Conservation (phyloP, 2,888 invertebrate genomes). For the Melanostoma mellinum region DNA sequence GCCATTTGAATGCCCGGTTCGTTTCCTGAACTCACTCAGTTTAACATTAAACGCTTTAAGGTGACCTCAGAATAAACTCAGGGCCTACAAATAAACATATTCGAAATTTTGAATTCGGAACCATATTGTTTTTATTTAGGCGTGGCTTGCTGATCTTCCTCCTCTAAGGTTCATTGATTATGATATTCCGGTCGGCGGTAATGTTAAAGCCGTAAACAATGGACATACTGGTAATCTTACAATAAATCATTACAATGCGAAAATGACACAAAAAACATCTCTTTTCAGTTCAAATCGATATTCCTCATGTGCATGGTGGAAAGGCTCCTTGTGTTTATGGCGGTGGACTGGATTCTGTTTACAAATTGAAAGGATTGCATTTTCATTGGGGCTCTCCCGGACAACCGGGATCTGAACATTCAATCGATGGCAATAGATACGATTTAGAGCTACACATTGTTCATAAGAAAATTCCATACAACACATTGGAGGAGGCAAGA, state of each 20-base stretch:
- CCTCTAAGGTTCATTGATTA: constrained; percentile 44
- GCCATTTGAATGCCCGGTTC: too few species aligned
- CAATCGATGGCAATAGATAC: constrained; percentile 72
- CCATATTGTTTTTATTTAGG: constrained; percentile 3
- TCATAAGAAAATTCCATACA: constrained; percentile 68
- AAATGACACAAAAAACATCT: neutral
- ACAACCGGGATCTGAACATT: constrained; percentile 74
- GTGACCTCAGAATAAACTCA: too few species aligned
- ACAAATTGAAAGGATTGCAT: constrained; percentile 68
- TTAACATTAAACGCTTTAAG: too few species aligned
- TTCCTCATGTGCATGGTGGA: constrained; percentile 26
- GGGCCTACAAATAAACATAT: too few species aligned
- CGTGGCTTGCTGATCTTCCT: constrained; percentile 27
- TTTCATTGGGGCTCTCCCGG: constrained; percentile 75
- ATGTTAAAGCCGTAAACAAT: constrained; percentile 52
- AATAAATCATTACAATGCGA: too few species aligned
- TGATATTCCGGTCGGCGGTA: constrained; percentile 39
- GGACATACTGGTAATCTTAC: constrained; percentile 48
- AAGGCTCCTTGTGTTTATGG: constrained; percentile 33
- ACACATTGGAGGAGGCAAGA: constrained; percentile 38
- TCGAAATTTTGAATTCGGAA: neutral
- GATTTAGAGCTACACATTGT: constrained; percentile 74
- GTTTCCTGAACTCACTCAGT: too few species aligned
- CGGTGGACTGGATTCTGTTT: constrained; percentile 27
- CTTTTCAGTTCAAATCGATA: constrained; percentile 53